Evolutionary conservation across 2,888 invertebrate species (phyloP).

Genomic region (Diadromus collaris): DNA sequence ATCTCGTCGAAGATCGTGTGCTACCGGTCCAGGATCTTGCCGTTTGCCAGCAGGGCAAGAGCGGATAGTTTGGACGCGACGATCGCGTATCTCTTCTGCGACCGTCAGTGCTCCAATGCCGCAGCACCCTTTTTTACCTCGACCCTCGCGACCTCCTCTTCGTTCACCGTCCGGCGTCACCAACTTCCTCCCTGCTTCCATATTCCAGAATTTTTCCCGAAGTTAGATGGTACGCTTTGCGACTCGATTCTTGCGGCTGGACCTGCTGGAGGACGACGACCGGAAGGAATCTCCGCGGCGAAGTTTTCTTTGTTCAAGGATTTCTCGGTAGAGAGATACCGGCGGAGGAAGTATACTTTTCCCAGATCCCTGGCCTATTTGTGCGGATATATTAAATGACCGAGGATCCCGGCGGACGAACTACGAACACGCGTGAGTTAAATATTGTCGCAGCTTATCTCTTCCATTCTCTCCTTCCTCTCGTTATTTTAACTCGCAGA

Average conservation of each 20-base stretch:
- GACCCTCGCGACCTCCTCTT: constrained; percentile 8
- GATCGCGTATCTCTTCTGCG: constrained; percentile 61
- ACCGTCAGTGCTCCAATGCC: constrained; percentile 18
- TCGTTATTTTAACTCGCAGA: neutral
- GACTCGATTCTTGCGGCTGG: constrained; percentile 26
- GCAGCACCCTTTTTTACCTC: constrained; percentile 32
- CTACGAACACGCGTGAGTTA: constrained; percentile 62
- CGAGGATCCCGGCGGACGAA: neutral
- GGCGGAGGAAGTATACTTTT: constrained; percentile 58
- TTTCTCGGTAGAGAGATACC: constrained; percentile 63
- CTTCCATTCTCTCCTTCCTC: constrained; percentile 35
- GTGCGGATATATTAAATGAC: constrained; percentile 57
- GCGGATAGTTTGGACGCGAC: constrained; percentile 58
- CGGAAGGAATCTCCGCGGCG: constrained; percentile 35
- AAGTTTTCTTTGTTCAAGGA: constrained; percentile 30
- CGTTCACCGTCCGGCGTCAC: constrained; percentile 45
- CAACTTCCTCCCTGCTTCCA: constrained; percentile 58
- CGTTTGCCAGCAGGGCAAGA: constrained; percentile 53
- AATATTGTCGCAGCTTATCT: constrained; percentile 73
- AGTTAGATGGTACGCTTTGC: constrained; percentile 39
- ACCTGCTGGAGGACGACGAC: constrained; percentile 46
- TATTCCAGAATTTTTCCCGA: constrained; percentile 62
- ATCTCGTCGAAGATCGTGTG: constrained; percentile 68
- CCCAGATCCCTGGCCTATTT: constrained; percentile 53
- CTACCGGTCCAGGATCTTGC: constrained; percentile 64